A percentile compares a stretch with the other conserved stretches of the same genome.
phyloP scores from a whole-genome alignment of 2,797 vertebrate species.

The Crocodylus rhombifer region DNA sequence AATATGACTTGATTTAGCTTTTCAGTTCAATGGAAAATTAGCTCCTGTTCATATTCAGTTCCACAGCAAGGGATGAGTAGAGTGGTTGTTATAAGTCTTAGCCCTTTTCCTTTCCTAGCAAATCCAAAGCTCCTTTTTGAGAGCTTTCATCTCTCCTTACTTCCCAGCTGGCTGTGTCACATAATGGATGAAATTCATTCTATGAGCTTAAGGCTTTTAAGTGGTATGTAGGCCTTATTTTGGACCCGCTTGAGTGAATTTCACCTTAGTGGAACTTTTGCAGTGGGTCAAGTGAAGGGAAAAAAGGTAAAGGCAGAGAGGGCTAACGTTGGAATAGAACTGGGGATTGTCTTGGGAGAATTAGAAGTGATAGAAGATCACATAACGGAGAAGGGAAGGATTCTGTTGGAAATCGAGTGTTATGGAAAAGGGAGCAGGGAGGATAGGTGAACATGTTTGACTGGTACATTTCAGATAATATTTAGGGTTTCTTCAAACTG shows the following conservation, averaged over 20 bases:
- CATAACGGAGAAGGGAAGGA: background rate
- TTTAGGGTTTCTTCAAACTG: background rate
- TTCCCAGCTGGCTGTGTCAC: background rate
- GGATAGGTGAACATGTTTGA: background rate
- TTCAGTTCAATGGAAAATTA: background rate
- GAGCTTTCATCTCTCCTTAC: background rate
- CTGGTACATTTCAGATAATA: background rate
- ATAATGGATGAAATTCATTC: background rate
- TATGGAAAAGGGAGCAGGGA: background rate
- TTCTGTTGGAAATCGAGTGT: background rate
- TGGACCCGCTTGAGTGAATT: background rate
- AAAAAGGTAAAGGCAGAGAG: background rate
- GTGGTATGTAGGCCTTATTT: background rate
- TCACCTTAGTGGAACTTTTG: background rate
- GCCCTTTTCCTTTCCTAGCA: too few relatives aligned
- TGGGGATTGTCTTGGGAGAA: background rate
- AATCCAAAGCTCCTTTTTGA: background rate
- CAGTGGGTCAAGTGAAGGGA: background rate
- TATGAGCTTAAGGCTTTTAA: background rate
- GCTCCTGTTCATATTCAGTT: background rate
- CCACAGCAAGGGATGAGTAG: background rate
- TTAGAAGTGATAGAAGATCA: background rate
- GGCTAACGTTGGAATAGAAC: background rate
- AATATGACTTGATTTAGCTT: background rate
- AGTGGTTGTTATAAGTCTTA: background rate